phyloP scores from a whole-genome alignment of 2,113 vertebrate species.

The Oplegnathus fasciatus region DNA sequence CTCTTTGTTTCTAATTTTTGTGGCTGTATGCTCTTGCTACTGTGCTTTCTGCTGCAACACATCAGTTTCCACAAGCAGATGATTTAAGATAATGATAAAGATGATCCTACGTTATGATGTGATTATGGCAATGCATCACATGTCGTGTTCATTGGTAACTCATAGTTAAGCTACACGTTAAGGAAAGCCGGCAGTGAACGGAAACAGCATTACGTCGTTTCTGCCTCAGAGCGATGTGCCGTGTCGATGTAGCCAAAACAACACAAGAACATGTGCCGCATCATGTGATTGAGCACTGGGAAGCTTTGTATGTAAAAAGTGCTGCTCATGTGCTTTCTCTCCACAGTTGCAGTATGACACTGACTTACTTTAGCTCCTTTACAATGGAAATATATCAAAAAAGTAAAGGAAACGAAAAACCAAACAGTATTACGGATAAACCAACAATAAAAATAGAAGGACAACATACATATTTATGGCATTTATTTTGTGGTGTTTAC shows the following conservation, averaged over 20 bases:
- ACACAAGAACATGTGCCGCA: slow-evolving; percentile 46
- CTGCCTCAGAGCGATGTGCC: not conserved
- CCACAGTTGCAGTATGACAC: not conserved
- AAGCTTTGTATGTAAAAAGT: slow-evolving; percentile 5
- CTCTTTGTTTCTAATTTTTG: not conserved
- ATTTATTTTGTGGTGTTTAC: not conserved
- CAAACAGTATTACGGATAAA: not conserved
- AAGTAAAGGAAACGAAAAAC: not conserved
- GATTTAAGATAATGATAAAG: not conserved
- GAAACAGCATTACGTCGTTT: slow-evolving; percentile 2
- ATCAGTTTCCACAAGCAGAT: not conserved
- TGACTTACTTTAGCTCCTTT: not conserved
- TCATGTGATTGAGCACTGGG: slow-evolving; percentile 61
- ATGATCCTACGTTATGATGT: not conserved
- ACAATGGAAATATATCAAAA: not conserved
- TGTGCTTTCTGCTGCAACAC: not conserved
- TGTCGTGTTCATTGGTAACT: not conserved
- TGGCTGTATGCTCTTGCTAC: not conserved
- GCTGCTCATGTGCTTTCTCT: slow-evolving; percentile 38
- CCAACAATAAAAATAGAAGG: not conserved
- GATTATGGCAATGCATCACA: not conserved
- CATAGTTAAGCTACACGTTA: not conserved
- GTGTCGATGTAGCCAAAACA: slow-evolving; percentile 29
- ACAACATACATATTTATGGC: not conserved
- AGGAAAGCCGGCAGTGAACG: not conserved